Evolutionary conservation across 2,797 vertebrate species (phyloP).

Genomic region (Hemitrygon akajei): DNA sequence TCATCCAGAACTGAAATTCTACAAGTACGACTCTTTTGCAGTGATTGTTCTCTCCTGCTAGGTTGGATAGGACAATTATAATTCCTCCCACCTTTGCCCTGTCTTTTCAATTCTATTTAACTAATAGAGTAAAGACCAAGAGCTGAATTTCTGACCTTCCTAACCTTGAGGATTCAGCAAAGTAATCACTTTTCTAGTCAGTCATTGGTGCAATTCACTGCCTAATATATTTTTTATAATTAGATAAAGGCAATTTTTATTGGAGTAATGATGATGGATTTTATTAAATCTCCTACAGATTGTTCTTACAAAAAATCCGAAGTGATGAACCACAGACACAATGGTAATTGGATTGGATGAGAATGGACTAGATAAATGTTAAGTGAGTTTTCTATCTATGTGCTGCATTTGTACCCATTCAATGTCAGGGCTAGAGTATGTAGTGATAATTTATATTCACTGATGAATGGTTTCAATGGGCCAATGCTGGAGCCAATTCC

Average conservation of each 20-base stretch:
- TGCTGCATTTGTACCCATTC: background rate
- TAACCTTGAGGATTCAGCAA: background rate
- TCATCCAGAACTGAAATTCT: background rate
- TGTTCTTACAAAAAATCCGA: background rate
- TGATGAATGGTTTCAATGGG: background rate
- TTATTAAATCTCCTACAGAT: background rate
- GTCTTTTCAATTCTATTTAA: background rate
- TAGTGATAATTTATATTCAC: background rate
- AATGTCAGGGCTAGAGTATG: no score
- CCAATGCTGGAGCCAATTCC: background rate
- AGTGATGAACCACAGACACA: background rate
- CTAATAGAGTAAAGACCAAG: background rate
- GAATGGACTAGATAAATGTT: background rate
- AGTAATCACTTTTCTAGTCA: background rate
- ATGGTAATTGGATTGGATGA: constrained; percentile 1
- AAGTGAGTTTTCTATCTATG: background rate
- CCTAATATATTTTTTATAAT: background rate
- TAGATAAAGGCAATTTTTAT: background rate
- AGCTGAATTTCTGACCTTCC: background rate
- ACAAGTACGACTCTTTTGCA: background rate
- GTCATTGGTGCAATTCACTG: background rate
- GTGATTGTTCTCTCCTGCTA: background rate
- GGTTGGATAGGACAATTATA: background rate
- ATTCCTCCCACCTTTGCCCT: background rate
- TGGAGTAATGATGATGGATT: constrained; percentile 27